Evolutionary conservation across 2,113 vertebrate species (phyloP), one percentile per base, ranked within the genome.

Genomic region (Dryoscopus gambensis): DNA sequence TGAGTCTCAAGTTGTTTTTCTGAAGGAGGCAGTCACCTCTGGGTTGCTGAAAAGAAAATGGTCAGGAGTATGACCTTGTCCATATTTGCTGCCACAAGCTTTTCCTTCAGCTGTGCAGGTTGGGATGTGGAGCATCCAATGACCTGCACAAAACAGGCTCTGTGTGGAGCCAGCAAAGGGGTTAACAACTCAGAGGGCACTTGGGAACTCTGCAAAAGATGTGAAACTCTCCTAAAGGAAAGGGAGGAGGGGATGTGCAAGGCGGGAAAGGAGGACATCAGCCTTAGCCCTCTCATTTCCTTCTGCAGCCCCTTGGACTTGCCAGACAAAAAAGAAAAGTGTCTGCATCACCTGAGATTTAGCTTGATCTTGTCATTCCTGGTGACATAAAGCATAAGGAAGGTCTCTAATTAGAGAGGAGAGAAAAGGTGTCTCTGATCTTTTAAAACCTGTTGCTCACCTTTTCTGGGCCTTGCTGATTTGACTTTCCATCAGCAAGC

Each of bases 31-130:
- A 40, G 25, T 42, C 18, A 82, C 9, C 21, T 49, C 28, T 62
- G n/a, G 3, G 4, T 42, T 76, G 7, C 49, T 67, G 30, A 39
- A 67, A 59, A 78, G 65, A 35, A 23, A 49, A 17, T 10, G 39
- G 17, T 68, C 47, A 70, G 21, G 9, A 77, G 50, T 39, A 75
- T 7, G 4, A 81, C 12, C 39, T 78, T 59, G 24, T 35, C 47
- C 23, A 7, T 35, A 55, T 44, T 89, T 47, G 13, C n/a, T 87
- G 23, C 55, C 55, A 64, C 20, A 68, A 60, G 7, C 7, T 69
- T 46, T 76, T 87, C 31, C 31, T 75, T 71, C 1, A 2, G 0
- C 0, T 16, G 13, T 53, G 8, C 13, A 35, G 19, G 17, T 5
- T 89, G 44, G 35, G 44, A 42, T 1, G 0, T 30, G 33, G 53